A percentile compares a stretch with the other conserved stretches of the same genome.
phyloP scores from a whole-genome alignment of 2,888 invertebrate genomes.

The Thymelicus acteon region DNA sequence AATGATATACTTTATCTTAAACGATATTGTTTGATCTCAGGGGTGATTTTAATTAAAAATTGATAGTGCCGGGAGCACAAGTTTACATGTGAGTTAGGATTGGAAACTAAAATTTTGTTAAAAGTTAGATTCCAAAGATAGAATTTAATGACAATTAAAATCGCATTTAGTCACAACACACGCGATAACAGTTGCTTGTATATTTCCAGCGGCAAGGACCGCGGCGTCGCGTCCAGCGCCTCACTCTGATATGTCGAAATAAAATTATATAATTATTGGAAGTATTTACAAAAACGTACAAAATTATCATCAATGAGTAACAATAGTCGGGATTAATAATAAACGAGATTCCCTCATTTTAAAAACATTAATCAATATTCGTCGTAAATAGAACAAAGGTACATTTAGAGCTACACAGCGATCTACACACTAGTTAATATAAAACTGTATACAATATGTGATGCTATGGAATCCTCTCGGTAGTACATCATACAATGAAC shows the following conservation, averaged over 20 bases:
- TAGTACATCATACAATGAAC: conserved; percentile 10
- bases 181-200: neutral
- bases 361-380: conserved; percentile 39
- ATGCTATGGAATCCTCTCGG: conserved; percentile 25
- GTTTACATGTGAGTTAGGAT: too few relatives aligned
- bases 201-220: conserved; percentile 32
- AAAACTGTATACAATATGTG: conserved; percentile 30
- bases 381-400: conserved; percentile 36
- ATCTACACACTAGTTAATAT: conserved; percentile 39
- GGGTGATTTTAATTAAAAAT: too few relatives aligned
- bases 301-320: conserved; percentile 63
- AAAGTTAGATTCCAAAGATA: too few relatives aligned
- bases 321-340: conserved; percentile 49
- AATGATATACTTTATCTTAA: too few relatives aligned
- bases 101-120: too few relatives aligned
- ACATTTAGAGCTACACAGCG: conserved; percentile 34
- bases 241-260: conserved; percentile 62
- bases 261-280: conserved; percentile 51
- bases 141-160: neutral
- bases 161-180: too few relatives aligned
- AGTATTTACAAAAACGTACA: conserved; percentile 69
- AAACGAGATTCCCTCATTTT: conserved; percentile 46
- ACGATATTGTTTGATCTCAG: too few relatives aligned
- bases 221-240: conserved; percentile 42
- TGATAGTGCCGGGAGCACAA: too few relatives aligned